Conservation (phyloP, 2,113 vertebrate genomes). For the Eublepharis macularius region DNA sequence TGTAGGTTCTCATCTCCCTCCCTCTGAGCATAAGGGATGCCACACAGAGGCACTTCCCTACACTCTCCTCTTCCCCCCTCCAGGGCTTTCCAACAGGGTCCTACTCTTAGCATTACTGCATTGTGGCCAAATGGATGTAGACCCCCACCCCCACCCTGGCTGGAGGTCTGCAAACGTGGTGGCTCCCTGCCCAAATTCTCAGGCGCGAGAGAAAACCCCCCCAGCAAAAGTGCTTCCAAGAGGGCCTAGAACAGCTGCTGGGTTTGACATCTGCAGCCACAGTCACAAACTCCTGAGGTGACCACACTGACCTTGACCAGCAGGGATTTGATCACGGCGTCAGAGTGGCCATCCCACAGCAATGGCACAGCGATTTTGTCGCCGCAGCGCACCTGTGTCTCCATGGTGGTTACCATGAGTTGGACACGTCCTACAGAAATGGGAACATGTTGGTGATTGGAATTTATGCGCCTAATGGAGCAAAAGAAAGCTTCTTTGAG, state of each 20-base stretch:
- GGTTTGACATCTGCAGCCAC: neutral
- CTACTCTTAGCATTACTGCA: neutral
- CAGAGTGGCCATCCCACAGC: conserved; percentile 50
- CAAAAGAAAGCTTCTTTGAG: no score
- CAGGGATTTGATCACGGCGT: conserved; percentile 65
- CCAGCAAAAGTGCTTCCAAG: neutral
- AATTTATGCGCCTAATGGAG: no score
- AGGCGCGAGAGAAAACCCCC: neutral
- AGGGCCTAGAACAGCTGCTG: neutral
- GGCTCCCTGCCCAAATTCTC: neutral
- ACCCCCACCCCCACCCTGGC: no score
- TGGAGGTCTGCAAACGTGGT: neutral
- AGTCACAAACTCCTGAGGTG: no score
- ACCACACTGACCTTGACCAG: conserved; percentile 70
- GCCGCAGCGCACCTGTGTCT: conserved; percentile 44
- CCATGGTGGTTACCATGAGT: conserved; percentile 40
- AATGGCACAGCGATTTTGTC: conserved; percentile 46
- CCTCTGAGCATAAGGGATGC: no score
- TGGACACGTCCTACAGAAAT: conserved; percentile 56
- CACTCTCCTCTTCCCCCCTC: neutral
- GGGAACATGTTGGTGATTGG: no score
- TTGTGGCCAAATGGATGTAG: no score
- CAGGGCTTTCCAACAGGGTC: no score
- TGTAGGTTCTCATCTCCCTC: neutral
- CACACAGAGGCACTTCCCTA: no score